A percentile compares a stretch with the other conserved stretches of the same genome.
phyloP scores from a whole-genome alignment of 2,888 invertebrate genomes.

The Orchesella flavescens region DNA sequence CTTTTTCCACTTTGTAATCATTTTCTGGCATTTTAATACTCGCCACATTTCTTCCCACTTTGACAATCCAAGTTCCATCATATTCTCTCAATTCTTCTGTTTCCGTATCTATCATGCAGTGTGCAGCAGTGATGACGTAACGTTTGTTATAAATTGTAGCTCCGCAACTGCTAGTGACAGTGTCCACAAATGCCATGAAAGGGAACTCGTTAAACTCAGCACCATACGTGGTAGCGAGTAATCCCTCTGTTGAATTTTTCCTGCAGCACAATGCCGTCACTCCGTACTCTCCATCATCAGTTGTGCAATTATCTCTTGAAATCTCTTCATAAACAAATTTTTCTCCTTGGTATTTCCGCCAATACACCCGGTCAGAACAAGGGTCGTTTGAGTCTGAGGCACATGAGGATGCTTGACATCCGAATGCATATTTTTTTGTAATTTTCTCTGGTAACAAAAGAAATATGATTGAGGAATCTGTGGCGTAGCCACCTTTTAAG shows the following conservation, averaged over 20 bases:
- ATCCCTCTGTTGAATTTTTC: neutral
- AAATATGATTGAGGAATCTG: too few species aligned
- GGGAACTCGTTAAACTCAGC: slow-evolving; percentile 39
- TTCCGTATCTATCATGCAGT: slow-evolving; percentile 14
- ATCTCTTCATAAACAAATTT: neutral
- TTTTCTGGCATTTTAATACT: neutral
- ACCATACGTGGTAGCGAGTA: neutral
- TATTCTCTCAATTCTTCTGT: neutral
- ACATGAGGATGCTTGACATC: neutral
- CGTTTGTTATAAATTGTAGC: slow-evolving; percentile 36
- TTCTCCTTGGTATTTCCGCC: neutral
- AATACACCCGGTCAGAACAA: neutral
- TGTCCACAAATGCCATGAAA: neutral
- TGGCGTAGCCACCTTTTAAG: too few species aligned
- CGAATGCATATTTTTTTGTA: neutral
- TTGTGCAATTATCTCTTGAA: neutral
- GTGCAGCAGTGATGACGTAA: slow-evolving; percentile 33
- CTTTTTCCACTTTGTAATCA: neutral
- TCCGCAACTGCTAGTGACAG: slow-evolving; percentile 1
- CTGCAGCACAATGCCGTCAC: neutral
- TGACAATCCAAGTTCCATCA: neutral
- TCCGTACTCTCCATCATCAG: too few species aligned
- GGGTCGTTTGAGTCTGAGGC: too few species aligned
- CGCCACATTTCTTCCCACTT: slow-evolving; percentile 4
- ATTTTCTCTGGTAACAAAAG: too few species aligned